These are phyloP conservation scores for Pygocentrus nattereri DNA, from an alignment of 2,797 vertebrate genomes.

Conservation along the genomic window DNA sequence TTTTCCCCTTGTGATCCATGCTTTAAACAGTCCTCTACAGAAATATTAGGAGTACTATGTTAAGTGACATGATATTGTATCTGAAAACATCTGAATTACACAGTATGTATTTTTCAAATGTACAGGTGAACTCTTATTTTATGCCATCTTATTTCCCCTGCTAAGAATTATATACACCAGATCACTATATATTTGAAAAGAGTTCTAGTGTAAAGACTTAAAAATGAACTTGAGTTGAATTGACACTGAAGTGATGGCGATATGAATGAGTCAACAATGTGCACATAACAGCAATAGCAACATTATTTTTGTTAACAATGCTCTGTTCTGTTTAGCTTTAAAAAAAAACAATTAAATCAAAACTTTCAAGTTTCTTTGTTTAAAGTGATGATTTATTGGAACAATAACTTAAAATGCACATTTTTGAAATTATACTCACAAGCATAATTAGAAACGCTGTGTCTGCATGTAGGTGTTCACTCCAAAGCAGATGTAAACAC, in stretches of 20 bases:
- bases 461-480: neutral
- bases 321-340: neutral
- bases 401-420: neutral
- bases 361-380: neutral
- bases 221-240: neutral
- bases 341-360: slow-evolving; percentile 28
- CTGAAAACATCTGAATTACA: neutral
- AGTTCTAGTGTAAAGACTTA: neutral
- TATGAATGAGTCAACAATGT: neutral
- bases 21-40: neutral
- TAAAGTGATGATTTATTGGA: neutral
- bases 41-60: neutral
- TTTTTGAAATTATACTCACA: neutral
- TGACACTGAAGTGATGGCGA: neutral
- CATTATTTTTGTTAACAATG: slow-evolving; percentile 8
- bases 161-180: neutral
- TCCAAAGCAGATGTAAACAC: neutral
- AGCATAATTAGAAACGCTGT: too few relatives aligned
- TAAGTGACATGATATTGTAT: neutral
- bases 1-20: neutral
- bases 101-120: slow-evolving; percentile 19
- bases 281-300: neutral
- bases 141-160: neutral
- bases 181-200: slow-evolving; percentile 3
- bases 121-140: neutral